Conservation (phyloP, 2,797 vertebrate species). For the Epinephelus malabaricus region DNA sequence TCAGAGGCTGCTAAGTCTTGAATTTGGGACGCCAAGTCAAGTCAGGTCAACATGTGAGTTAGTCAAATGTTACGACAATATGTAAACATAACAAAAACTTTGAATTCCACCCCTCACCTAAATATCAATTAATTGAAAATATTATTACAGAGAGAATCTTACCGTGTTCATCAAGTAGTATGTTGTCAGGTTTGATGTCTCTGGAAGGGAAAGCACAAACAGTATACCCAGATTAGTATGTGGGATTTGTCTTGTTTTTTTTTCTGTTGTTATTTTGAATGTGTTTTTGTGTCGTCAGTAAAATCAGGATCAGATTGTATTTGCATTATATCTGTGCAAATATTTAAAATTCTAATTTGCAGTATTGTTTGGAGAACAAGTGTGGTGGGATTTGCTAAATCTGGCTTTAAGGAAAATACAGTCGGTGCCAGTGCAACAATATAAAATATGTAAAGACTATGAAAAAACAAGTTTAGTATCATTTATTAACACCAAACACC, state of each 20-base stretch:
- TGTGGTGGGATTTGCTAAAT: slow-evolving; percentile 8
- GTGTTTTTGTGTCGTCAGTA: background rate
- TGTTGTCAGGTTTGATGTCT: slow-evolving; percentile 99
- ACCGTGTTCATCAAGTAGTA: slow-evolving; percentile 97
- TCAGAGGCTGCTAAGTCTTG: slow-evolving; percentile 20
- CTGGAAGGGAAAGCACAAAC: slow-evolving; percentile 82
- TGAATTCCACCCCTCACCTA: background rate
- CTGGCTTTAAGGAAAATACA: background rate
- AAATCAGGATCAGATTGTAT: slow-evolving; percentile 9
- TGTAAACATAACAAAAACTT: background rate
- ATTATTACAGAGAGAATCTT: slow-evolving; percentile 69
- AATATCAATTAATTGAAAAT: background rate
- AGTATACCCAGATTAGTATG: slow-evolving; percentile 30
- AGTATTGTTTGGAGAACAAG: slow-evolving; percentile 1
- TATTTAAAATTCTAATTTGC: slow-evolving; percentile 2
- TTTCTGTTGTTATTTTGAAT: background rate
- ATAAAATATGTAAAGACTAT: slow-evolving; percentile 1
- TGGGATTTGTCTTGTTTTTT: too few species aligned
- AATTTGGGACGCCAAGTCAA: slow-evolving; percentile 9
- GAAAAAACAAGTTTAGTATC: background rate
- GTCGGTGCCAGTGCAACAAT: background rate
- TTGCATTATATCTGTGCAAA: slow-evolving; percentile 17
- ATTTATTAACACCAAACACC: background rate
- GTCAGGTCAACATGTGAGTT: background rate
- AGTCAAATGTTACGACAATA: background rate